Conservation (phyloP, 2,888 invertebrate species). For the Pecten maximus region DNA sequence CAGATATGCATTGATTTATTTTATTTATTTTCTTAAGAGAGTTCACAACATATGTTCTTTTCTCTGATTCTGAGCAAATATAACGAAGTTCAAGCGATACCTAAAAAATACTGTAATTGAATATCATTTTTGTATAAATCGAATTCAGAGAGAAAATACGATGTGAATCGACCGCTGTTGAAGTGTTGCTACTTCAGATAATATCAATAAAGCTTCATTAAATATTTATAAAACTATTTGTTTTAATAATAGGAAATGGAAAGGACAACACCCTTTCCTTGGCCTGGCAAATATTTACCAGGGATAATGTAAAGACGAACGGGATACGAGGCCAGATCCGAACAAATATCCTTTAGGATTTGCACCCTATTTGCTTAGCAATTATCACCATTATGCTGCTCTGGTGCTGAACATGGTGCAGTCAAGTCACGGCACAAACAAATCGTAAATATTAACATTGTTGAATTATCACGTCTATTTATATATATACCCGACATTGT, state of each 20-base stretch:
- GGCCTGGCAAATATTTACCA: slow-evolving; percentile 26
- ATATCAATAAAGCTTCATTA: not conserved
- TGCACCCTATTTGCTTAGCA: not conserved
- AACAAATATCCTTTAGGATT: not conserved
- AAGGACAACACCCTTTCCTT: slow-evolving; percentile 26
- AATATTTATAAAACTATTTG: slow-evolving; percentile 28
- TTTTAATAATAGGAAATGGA: slow-evolving; percentile 30
- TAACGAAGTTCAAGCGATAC: not conserved
- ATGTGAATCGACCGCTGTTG: not conserved
- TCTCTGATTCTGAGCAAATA: not conserved
- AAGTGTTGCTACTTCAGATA: slow-evolving; percentile 15
- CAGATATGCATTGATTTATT: not conserved
- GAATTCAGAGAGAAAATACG: not conserved
- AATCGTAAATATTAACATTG: not conserved
- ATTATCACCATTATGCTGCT: not conserved
- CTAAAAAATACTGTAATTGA: not conserved
- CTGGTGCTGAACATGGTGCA: not conserved
- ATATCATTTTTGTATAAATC: slow-evolving; percentile 7
- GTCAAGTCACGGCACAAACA: not conserved
- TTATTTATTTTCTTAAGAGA: not conserved
- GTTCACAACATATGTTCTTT: not conserved
- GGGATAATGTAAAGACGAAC: not conserved
- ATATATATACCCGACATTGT: no score
- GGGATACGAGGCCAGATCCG: slow-evolving; percentile 1
- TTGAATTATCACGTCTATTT: not conserved